Evolutionary conservation across 2,888 invertebrate genomes (phyloP).

Genomic region (Tridacna crocea): DNA sequence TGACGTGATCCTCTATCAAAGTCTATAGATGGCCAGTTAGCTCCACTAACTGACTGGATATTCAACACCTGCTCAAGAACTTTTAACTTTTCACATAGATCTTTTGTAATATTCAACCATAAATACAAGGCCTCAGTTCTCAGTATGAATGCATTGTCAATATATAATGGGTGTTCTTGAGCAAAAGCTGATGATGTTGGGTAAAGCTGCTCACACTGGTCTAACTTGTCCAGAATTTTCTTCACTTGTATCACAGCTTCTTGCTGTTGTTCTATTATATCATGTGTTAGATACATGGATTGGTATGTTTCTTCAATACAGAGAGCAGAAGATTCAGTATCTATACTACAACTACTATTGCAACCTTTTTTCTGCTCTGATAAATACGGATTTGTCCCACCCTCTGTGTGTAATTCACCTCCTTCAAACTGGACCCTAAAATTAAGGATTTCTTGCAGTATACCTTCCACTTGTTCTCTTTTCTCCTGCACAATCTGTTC

Average conservation of each 20-base stretch:
- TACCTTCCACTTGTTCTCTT: conserved; percentile 89
- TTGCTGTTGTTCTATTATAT: conserved; percentile 88
- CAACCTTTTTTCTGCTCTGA: conserved; percentile 16
- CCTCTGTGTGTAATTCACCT: conserved; percentile 6
- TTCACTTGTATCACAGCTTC: conserved; percentile 91
- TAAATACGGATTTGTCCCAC: neutral
- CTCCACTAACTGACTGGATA: conserved; percentile 74
- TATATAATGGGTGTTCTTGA: conserved; percentile 89
- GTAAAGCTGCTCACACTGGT: conserved; percentile 92
- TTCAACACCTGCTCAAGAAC: conserved; percentile 85
- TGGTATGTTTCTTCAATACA: conserved; percentile 65
- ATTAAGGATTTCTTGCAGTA: conserved; percentile 90
- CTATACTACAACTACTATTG: conserved; percentile 49
- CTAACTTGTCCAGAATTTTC: conserved; percentile 89
- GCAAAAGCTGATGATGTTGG: conserved; percentile 93
- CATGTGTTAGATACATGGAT: conserved; percentile 68
- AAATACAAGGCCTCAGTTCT: conserved; percentile 93
- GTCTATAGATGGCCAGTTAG: conserved; percentile 82
- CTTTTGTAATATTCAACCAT: conserved; percentile 95
- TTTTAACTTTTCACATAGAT: conserved; percentile 92
- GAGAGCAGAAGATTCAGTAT: conserved; percentile 32
- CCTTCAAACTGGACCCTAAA: conserved; percentile 85
- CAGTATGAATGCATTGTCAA: conserved; percentile 88
- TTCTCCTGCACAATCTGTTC: conserved; percentile 91
- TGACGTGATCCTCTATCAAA: conserved; percentile 61